phyloP scores from a whole-genome alignment of 2,888 invertebrate species.

The Conistra vaccinii region DNA sequence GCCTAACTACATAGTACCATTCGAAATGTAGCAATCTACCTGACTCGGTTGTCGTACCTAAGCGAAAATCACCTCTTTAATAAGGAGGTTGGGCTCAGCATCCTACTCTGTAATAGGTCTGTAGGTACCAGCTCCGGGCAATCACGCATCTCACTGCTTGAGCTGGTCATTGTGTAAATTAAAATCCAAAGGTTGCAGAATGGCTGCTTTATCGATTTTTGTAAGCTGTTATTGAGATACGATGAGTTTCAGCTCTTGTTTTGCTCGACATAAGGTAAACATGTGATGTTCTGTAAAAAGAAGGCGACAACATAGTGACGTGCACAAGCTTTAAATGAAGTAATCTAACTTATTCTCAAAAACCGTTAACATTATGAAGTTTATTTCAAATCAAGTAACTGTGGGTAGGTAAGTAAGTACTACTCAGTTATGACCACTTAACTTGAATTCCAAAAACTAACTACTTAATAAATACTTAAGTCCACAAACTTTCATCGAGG shows the following conservation, averaged over 20 bases:
- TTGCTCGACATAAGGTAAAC: too few relatives aligned
- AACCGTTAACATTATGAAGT: not conserved
- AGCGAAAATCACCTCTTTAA: constrained; percentile 19
- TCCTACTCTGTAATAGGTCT: constrained; percentile 9
- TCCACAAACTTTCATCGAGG: not conserved
- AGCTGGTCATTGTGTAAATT: constrained; percentile 1
- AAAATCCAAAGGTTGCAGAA: not conserved
- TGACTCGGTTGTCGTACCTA: constrained; percentile 1
- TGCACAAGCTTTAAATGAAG: too few relatives aligned
- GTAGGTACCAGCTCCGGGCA: constrained; percentile 9
- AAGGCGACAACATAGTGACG: not conserved
- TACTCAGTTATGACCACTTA: not conserved
- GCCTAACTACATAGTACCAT: not conserved
- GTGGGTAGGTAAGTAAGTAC: too few relatives aligned
- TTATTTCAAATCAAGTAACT: not conserved
- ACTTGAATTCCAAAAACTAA: not conserved
- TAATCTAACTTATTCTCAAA: not conserved
- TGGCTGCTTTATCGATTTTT: not conserved
- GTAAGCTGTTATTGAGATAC: not conserved
- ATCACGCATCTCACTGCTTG: constrained; percentile 11
- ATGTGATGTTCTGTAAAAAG: not conserved
- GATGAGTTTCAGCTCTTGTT: not conserved
- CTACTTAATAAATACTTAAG: too few relatives aligned
- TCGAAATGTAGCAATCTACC: constrained; percentile 15
- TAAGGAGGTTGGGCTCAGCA: constrained; percentile 6